Conservation (phyloP, 2,888 invertebrate species). For the Nysson spinosus region DNA sequence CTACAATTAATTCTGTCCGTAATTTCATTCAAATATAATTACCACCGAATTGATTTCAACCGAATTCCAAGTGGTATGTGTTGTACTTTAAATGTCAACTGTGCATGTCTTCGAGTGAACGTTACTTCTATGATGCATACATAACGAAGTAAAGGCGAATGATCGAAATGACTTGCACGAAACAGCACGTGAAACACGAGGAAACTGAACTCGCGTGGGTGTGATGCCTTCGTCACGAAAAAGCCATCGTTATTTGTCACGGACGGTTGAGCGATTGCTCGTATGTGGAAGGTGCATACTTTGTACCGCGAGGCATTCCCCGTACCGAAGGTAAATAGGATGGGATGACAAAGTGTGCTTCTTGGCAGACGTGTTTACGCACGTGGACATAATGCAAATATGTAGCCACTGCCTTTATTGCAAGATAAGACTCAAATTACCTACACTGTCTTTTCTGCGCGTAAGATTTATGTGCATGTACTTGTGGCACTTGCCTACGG, state of each 20-base stretch:
- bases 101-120: too few relatives aligned
- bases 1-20: neutral
- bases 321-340: slow-evolving; percentile 43
- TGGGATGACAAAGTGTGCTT: slow-evolving; percentile 50
- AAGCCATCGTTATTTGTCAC: slow-evolving; percentile 54
- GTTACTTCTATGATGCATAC: neutral
- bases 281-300: slow-evolving; percentile 31
- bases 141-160: slow-evolving; percentile 3
- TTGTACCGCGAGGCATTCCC: slow-evolving; percentile 15
- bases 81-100: too few relatives aligned
- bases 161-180: slow-evolving; percentile 16
- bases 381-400: slow-evolving; percentile 48
- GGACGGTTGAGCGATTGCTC: slow-evolving; percentile 47
- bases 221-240: slow-evolving; percentile 26
- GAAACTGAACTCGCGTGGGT: slow-evolving; percentile 20
- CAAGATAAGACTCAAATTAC: slow-evolving; percentile 42
- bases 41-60: too few relatives aligned
- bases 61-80: too few relatives aligned
- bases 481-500: too few relatives aligned
- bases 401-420: slow-evolving; percentile 29
- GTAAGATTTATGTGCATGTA: neutral
- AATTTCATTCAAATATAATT: too few relatives aligned
- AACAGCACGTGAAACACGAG: slow-evolving; percentile 15
- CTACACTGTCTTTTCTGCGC: neutral
- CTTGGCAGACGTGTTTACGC: slow-evolving; percentile 53